Evolutionary conservation across 2,113 vertebrate genomes (phyloP), one percentile per base, ranked within the genome.

Genomic region (Callionymus lyra): DNA sequence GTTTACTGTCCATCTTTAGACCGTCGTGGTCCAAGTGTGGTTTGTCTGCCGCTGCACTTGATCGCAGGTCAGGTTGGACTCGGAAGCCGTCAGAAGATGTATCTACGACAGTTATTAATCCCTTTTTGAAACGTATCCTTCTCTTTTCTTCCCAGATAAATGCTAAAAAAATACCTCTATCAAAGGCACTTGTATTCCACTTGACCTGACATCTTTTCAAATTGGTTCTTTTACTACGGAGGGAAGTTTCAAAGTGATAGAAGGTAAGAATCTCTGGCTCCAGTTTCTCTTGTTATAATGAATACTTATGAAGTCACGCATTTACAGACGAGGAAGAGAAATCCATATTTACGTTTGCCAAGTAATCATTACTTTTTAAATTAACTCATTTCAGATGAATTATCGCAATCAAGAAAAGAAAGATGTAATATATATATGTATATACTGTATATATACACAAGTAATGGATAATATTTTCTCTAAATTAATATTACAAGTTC

Each of bases 161-260:
- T 79, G 54, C 41, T 56, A 59, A 57, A 61, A 44, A 45, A 61
- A 38, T 52, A 50, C 49, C 27, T 56, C 69, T 47, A 76, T 70
- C 64, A 68, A 50, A 13, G n/a, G 61, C 59, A 57, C 68, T 78
- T 80, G 60, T 73, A 76, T 74, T 70, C 66, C 65, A 66, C 68
- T 81, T 80, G 80, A 84, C 75, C 74, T 77, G 75, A 77, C 75
- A 79, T 77, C 70, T 66, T 44, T 50, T 64, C 37, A 57, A 74
- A 77, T 70, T 55, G 59, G 56, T 55, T 53, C 74, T 66, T 80
- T 76, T 69, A 49, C 49, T 65, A 21, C 59, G 66, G 50, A 49
- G 65, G 55, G 57, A 59, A 55, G 51, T 59, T 49, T 39, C 43
- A 50, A 48, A 66, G 40, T 56, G 50, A 45, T 41, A 50, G 19